phyloP scores from a whole-genome alignment of 2,888 invertebrate species.

The Charanyca ferruginea region DNA sequence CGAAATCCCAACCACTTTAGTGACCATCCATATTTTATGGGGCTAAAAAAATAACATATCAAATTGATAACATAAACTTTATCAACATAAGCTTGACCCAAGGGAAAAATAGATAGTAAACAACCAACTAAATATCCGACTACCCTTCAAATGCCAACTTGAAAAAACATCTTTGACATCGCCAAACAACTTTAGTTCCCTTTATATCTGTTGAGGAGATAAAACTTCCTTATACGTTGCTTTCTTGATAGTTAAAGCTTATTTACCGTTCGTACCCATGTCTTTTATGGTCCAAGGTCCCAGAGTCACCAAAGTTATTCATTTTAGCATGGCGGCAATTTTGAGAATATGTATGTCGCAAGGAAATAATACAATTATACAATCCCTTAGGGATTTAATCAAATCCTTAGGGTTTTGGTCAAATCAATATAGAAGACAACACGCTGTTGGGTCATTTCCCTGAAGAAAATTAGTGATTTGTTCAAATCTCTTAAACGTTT shows the following conservation, averaged over 20 bases:
- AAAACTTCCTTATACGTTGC: conserved; percentile 31
- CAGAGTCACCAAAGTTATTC: not conserved
- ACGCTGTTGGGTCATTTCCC: no score
- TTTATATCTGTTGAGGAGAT: conserved; percentile 31
- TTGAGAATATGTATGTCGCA: no score
- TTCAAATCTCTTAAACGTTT: no score
- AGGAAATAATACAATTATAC: no score
- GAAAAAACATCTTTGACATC: conserved; percentile 30
- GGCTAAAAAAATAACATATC: not conserved
- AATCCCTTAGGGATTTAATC: no score
- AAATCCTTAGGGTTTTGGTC: no score
- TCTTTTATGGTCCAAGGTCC: not conserved
- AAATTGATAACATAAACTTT: conserved; percentile 36
- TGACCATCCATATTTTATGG: not conserved
- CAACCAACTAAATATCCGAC: conserved; percentile 28
- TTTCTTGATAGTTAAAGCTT: conserved; percentile 21
- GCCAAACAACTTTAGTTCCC: conserved; percentile 22
- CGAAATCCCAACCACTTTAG: not conserved
- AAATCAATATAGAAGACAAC: no score
- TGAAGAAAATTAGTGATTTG: no score
- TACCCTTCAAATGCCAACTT: conserved; percentile 16
- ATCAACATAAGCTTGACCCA: conserved; percentile 12
- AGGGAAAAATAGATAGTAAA: conserved; percentile 13
- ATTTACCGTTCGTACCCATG: conserved; percentile 9
- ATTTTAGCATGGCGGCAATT: not conserved